Evolutionary conservation across 2,113 vertebrate genomes (phyloP), one percentile per base, ranked within the genome.

Genomic region (Todiramphus saurophagus): DNA sequence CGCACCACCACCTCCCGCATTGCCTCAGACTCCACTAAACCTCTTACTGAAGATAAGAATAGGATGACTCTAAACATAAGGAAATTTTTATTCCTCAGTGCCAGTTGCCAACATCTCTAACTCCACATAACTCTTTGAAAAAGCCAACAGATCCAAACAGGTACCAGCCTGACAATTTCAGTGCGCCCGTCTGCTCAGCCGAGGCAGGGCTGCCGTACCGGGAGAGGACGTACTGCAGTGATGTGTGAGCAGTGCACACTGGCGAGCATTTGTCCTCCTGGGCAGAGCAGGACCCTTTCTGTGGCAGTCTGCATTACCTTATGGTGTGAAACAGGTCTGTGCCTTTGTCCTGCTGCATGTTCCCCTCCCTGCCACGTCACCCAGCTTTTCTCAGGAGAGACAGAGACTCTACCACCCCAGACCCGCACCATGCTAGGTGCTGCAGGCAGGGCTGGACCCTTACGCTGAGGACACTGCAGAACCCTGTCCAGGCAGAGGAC

Each of bases 1-100:
- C 0, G 4, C 59, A 31, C 35, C 11, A 4, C 2, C 2, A 2
- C 7, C 25, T 24, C 12, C n/a, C 0, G 0, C 5, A 10, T 0
- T 17, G 23, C 35, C 37, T 41, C 4, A 1, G 39, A 1, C 27
- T 55, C 30, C 0, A 0, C 25, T 20, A 5, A 1, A 6, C 53
- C n/a, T 33, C 69, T 24, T 6, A 16, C 21, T 35, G 18, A 35
- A 60, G 51, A 6, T 0, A 5, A 10, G 30, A 53, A 10, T 0
- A 33, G 44, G 28, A 5, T 24, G 30, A 35, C 16, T 28, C 44
- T 5, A 7, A 16, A 8, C 0, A 18, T 3, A 62, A 13, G 13
- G 6, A 27, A 6, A 11, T 11, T 7, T 44, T 21, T 13, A n/a
- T 23, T 55, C 27, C 51, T 44, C 35, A 4, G 43, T 30, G 27